A percentile compares a stretch with the other conserved stretches of the same genome.
phyloP scores from a whole-genome alignment of 1,140 invertebrate genomes.

The Liolophura sinensis region DNA sequence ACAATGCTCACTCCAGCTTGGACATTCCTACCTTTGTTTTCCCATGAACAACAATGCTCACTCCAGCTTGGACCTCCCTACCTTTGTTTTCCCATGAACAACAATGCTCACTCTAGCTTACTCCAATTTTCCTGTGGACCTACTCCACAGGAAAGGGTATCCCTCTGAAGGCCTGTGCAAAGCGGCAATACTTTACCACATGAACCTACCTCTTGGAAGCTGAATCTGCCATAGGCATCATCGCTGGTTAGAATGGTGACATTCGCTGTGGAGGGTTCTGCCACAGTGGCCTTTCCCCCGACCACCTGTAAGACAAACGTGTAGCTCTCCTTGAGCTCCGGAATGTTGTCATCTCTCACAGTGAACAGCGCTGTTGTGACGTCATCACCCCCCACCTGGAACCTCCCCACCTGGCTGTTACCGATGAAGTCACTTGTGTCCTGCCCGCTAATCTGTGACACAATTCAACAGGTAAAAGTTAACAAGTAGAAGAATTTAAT shows the following conservation, averaged over 20 bases:
- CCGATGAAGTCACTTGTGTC: constrained; percentile 41
- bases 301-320: constrained; percentile 32
- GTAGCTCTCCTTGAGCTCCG: constrained; percentile 47
- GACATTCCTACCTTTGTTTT: too few relatives aligned
- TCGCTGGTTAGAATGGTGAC: constrained; percentile 51
- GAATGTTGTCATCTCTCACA: constrained; percentile 43
- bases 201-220: constrained; percentile 25
- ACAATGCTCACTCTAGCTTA: too few relatives aligned
- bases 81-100: too few relatives aligned
- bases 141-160: too few relatives aligned
- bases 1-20: too few relatives aligned
- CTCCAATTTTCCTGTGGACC: too few relatives aligned
- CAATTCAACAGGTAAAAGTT: background rate
- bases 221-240: constrained; percentile 54
- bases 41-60: too few relatives aligned
- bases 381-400: constrained; percentile 24
- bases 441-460: constrained; percentile 33
- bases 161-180: too few relatives aligned
- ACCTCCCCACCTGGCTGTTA: constrained; percentile 40
- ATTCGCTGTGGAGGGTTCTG: constrained; percentile 21
- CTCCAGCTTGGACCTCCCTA: too few relatives aligned
- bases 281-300: constrained; percentile 21
- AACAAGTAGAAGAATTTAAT: background rate
- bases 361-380: constrained; percentile 39
- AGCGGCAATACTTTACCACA: too few relatives aligned